These are phyloP conservation scores for Ptychoptera contaminata DNA, from an alignment of 2,888 invertebrate species.

Conservation along the genomic window DNA sequence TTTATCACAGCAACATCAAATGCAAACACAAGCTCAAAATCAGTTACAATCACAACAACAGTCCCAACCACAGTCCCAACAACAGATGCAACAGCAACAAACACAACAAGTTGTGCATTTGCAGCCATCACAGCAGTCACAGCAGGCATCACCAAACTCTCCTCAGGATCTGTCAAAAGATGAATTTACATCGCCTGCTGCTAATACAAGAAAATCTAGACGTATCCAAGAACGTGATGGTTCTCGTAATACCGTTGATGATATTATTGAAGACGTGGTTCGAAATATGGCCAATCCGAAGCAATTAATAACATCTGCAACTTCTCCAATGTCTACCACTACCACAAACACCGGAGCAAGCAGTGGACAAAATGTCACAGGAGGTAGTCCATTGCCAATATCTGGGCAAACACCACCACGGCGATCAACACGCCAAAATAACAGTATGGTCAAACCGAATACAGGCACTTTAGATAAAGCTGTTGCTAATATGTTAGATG, in stretches of 20 bases:
- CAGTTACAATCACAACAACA: conserved; percentile 21
- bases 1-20: conserved; percentile 10
- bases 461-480: not conserved
- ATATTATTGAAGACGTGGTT: conserved; percentile 79
- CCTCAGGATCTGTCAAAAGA: conserved; percentile 10
- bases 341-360: conserved; percentile 21
- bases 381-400: conserved; percentile 3
- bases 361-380: conserved; percentile 1
- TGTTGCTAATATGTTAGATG: conserved; percentile 18
- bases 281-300: conserved; percentile 36
- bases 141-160: not conserved
- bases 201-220: conserved; percentile 64
- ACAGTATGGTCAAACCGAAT: conserved; percentile 7
- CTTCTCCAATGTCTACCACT: conserved; percentile 22
- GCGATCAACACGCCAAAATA: conserved; percentile 25
- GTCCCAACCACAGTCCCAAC: conserved; percentile 28
- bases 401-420: conserved; percentile 25
- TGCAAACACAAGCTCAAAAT: conserved; percentile 27
- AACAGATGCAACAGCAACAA: conserved; percentile 15
- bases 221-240: conserved; percentile 64
- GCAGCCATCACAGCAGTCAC: not conserved
- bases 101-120: conserved; percentile 38
- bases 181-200: conserved; percentile 17
- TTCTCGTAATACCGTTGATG: conserved; percentile 63
- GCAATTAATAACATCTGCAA: conserved; percentile 15